Conservation (phyloP, 2,797 vertebrate species). For the Sebastes trivittatus region DNA sequence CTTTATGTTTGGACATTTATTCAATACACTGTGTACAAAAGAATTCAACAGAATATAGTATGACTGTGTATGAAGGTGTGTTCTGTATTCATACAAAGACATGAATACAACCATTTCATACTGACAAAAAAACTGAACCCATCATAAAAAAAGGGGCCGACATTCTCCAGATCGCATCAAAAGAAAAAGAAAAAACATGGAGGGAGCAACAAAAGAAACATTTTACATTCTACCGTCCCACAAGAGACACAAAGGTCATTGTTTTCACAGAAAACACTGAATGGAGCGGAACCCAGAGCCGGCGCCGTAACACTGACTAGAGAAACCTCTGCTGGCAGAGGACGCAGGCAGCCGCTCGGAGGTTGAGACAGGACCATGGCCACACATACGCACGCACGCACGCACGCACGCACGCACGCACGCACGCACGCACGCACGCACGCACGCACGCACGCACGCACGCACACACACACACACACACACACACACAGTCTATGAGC, state of each 20-base stretch:
- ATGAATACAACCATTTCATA: constrained; percentile 50
- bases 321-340: neutral
- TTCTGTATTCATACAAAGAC: constrained; percentile 37
- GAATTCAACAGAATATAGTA: constrained; percentile 66
- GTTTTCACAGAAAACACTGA: constrained; percentile 97
- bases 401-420: neutral
- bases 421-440: neutral
- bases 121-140: constrained; percentile 56
- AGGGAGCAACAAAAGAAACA: constrained; percentile 43
- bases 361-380: neutral
- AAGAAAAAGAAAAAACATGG: constrained; percentile 71
- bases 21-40: constrained; percentile 83
- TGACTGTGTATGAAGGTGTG: constrained; percentile 58
- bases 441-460: too few species aligned
- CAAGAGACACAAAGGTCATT: constrained; percentile 80
- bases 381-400: rapidly evolving
- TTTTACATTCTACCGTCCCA: constrained; percentile 79
- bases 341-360: too few species aligned
- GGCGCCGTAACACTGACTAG: neutral
- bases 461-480: neutral
- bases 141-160: constrained; percentile 43
- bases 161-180: constrained; percentile 65
- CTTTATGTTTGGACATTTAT: constrained; percentile 79
- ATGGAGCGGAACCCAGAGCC: constrained; percentile 57
- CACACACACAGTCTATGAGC: neutral